phyloP scores from a whole-genome alignment of 1,140 invertebrate species.

The Melipona quadrifasciata region DNA sequence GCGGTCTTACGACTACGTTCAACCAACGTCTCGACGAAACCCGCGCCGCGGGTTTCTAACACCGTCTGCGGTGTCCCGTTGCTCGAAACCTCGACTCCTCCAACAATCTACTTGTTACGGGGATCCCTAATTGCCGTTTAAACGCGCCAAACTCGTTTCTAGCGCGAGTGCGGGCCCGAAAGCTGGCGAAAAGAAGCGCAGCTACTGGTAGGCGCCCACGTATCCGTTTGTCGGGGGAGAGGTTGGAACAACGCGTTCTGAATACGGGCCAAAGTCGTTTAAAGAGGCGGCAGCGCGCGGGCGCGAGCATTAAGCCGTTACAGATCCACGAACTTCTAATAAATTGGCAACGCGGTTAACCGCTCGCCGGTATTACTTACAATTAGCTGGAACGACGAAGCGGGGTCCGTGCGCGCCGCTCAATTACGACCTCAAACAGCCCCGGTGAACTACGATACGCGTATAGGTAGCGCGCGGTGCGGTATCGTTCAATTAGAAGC shows the following conservation, averaged over 20 bases:
- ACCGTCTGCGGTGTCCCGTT: background rate
- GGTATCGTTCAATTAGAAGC: conserved; percentile 51
- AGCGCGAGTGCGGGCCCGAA: no score
- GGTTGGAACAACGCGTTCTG: conserved; percentile 30
- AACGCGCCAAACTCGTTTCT: background rate
- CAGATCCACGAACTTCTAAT: conserved; percentile 54
- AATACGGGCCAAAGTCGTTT: conserved; percentile 53
- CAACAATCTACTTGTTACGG: conserved; percentile 2
- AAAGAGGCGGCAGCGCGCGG: conserved; percentile 21
- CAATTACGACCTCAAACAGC: conserved; percentile 51
- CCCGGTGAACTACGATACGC: conserved; percentile 20
- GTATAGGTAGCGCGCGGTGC: conserved; percentile 1
- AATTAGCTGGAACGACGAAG: conserved; percentile 48
- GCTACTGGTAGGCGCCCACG: background rate
- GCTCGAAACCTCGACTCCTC: no score
- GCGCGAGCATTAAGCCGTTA: conserved; percentile 38
- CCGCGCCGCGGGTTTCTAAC: background rate
- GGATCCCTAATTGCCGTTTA: conserved; percentile 22
- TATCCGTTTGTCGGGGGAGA: background rate
- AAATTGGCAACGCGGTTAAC: conserved; percentile 51
- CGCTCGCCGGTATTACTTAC: conserved; percentile 44
- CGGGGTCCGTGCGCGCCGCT: conserved; percentile 15
- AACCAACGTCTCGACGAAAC: background rate
- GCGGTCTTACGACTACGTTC: background rate
- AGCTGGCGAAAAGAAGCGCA: background rate